Conservation (phyloP, 2,888 invertebrate species). For the Molanna angustata region DNA sequence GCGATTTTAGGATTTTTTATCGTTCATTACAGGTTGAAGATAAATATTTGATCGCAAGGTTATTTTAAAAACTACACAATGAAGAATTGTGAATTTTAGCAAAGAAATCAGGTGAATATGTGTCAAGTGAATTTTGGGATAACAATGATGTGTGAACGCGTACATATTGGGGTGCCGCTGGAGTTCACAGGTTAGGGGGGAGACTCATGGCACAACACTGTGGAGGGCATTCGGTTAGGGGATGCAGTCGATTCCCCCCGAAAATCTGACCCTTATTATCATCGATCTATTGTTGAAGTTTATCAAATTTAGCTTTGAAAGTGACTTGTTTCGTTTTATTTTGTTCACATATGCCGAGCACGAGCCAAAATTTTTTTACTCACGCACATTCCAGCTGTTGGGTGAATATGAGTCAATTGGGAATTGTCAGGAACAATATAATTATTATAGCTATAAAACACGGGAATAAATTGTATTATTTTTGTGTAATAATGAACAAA, state of each 20-base stretch:
- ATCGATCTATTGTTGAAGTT: slow-evolving; percentile 5
- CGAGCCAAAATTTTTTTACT: slow-evolving; percentile 10
- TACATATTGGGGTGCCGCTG: not conserved
- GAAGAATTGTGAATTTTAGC: too few species aligned
- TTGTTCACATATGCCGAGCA: slow-evolving; percentile 1
- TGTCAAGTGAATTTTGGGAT: slow-evolving; percentile 8
- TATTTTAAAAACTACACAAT: too few species aligned
- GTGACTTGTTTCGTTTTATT: not conserved
- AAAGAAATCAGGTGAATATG: slow-evolving; percentile 13
- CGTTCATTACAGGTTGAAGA: too few species aligned
- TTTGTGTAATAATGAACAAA: too few species aligned
- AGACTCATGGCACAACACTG: not conserved
- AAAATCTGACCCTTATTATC: not conserved
- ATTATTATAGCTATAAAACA: too few species aligned
- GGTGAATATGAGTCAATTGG: too few species aligned
- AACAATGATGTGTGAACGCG: slow-evolving; percentile 7
- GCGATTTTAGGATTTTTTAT: too few species aligned
- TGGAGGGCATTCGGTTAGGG: not conserved
- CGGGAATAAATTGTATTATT: too few species aligned
- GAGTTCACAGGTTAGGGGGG: slow-evolving; percentile 1
- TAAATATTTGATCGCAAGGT: too few species aligned
- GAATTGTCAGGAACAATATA: too few species aligned
- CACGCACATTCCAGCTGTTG: too few species aligned
- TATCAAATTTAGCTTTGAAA: not conserved
- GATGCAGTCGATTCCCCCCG: not conserved